A percentile compares a stretch with the other conserved stretches of the same genome.
These are phyloP conservation scores for Numida meleagris DNA, from an alignment of 2,113 vertebrate genomes.

Conservation along the genomic window DNA sequence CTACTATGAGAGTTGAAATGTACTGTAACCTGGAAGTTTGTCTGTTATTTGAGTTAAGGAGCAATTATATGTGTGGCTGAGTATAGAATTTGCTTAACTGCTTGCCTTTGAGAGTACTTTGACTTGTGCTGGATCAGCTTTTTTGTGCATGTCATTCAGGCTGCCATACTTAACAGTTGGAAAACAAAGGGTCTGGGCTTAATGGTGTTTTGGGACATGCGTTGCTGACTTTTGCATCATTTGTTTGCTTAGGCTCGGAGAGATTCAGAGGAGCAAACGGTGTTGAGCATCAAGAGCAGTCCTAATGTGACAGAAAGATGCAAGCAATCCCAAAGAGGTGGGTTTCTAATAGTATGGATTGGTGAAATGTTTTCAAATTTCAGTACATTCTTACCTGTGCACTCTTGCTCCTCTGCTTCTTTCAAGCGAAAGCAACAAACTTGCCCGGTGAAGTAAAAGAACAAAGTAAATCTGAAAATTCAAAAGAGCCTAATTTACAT, in stretches of 20 bases:
- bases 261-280: conserved; percentile 63
- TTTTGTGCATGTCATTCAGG: not conserved
- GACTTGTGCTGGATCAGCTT: not conserved
- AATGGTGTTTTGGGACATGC: not conserved
- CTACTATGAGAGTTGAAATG: not conserved
- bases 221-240: conserved; percentile 30
- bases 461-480: conserved; percentile 15
- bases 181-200: not conserved
- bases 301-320: conserved; percentile 47
- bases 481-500: not conserved
- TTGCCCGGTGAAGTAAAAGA: conserved; percentile 8
- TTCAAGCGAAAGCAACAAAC: conserved; percentile 45
- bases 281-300: conserved; percentile 55
- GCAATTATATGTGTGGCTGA: not conserved
- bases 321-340: conserved; percentile 73
- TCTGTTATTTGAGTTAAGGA: not conserved
- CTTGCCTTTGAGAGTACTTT: not conserved
- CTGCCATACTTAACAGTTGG: not conserved
- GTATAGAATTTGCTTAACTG: not conserved
- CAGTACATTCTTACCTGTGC: not conserved
- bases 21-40: not conserved
- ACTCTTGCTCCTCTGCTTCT: not conserved
- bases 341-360: not conserved
- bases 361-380: not conserved
- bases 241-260: conserved; percentile 80